Conservation (phyloP, 2,113 vertebrate species). For the Nyctereutes procyonoides region DNA sequence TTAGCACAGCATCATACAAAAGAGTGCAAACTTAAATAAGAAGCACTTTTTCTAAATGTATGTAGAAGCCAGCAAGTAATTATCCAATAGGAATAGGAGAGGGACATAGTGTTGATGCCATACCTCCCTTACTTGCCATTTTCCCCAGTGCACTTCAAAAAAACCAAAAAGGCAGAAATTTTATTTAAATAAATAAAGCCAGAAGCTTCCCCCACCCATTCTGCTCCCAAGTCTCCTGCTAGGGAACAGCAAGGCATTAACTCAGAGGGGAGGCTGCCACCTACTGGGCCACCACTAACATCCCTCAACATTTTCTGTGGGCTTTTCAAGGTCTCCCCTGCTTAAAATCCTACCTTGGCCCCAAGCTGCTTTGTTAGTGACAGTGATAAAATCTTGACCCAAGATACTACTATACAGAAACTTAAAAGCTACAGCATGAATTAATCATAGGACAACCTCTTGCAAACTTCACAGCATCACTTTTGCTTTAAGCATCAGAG, state of each 20-base stretch:
- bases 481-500: conserved; percentile 74
- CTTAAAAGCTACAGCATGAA: conserved; percentile 63
- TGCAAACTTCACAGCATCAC: conserved; percentile 72
- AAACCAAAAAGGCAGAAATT: neutral
- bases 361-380: conserved; percentile 63
- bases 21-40: neutral
- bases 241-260: conserved; percentile 19
- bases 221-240: neutral
- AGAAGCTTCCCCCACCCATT: neutral
- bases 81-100: neutral
- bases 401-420: neutral
- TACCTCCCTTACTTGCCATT: conserved; percentile 33
- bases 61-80: neutral
- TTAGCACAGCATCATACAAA: neutral
- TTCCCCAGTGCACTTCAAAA: neutral
- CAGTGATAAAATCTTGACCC: conserved; percentile 51
- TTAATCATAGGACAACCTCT: conserved; percentile 64
- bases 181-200: neutral
- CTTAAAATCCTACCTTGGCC: conserved; percentile 26
- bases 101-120: neutral
- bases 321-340: neutral
- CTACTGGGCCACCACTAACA: conserved; percentile 70
- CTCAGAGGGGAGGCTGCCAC: conserved; percentile 76
- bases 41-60: conserved; percentile 18
- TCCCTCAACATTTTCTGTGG: neutral